Percentiles rank a stretch among this genome's conserved stretches.
Evolutionary conservation across 2,888 invertebrate species (phyloP).

Genomic region (Orthosia incerta): DNA sequence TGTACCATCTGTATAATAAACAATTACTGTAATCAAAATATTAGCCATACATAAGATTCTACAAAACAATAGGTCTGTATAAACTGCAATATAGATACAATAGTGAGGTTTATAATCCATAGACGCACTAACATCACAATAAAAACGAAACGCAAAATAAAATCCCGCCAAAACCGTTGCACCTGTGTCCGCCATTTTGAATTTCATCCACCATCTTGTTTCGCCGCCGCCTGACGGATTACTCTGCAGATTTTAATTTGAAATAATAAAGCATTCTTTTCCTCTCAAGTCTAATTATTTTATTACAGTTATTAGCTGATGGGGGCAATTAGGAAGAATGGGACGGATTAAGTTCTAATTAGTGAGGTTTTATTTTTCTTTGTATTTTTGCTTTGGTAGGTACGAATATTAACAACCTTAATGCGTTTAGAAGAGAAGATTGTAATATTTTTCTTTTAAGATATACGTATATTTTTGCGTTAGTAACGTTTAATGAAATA

Average conservation of each 20-base stretch:
- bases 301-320: slow-evolving; percentile 85
- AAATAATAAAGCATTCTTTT: slow-evolving; percentile 86
- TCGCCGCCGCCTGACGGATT: slow-evolving; percentile 84
- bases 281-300: slow-evolving; percentile 82
- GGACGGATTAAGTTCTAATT: slow-evolving; percentile 85
- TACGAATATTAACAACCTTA: slow-evolving; percentile 10
- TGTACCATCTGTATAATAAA: no score
- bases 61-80: neutral
- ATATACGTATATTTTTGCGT: neutral
- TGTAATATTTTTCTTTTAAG: neutral
- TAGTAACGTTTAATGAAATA: neutral
- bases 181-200: slow-evolving; percentile 84
- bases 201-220: slow-evolving; percentile 78
- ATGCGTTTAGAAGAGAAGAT: slow-evolving; percentile 2
- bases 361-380: slow-evolving; percentile 78
- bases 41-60: no score
- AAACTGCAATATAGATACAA: neutral
- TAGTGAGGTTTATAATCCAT: neutral
- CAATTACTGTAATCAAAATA: no score
- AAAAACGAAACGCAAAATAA: slow-evolving; percentile 69
- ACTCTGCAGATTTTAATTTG: slow-evolving; percentile 79
- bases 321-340: slow-evolving; percentile 84
- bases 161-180: slow-evolving; percentile 75
- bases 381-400: slow-evolving; percentile 48
- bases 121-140: slow-evolving; percentile 26